Percentiles rank a stretch among this genome's conserved stretches.
Evolutionary conservation across 1,140 invertebrate species (phyloP).

Genomic region (Calliopsis andreniformis): DNA sequence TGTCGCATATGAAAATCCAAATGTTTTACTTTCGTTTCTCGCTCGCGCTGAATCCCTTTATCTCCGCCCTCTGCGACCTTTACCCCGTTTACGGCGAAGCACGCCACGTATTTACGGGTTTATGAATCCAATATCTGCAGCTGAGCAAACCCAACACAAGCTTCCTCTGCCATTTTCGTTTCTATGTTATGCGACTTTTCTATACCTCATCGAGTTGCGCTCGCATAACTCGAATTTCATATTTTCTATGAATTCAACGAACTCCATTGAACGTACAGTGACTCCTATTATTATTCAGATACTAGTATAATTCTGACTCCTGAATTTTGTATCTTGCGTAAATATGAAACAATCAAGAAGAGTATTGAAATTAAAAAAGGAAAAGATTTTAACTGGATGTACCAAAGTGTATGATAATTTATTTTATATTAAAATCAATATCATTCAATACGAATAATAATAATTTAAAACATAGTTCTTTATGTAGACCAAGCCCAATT

Average conservation of each 20-base stretch:
- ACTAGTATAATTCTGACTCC: too few species aligned
- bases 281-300: too few species aligned
- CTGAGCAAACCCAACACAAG: neutral
- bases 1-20: conserved; percentile 32
- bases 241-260: neutral
- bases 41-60: conserved; percentile 12
- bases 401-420: too few species aligned
- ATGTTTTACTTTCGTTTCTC: conserved; percentile 29
- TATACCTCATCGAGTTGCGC: neutral
- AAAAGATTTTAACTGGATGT: too few species aligned
- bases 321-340: too few species aligned
- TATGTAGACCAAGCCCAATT: too few species aligned
- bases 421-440: too few species aligned
- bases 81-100: neutral
- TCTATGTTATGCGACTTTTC: neutral
- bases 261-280: too few species aligned
- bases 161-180: neutral
- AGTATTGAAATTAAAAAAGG: too few species aligned
- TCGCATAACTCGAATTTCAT: neutral
- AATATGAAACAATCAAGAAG: too few species aligned
- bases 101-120: conserved; percentile 3
- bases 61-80: neutral
- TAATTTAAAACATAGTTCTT: too few species aligned
- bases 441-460: too few species aligned
- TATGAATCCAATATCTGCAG: conserved; percentile 37